Base-by-base conservation (phyloP, 2,888 invertebrate genomes). In the Epistrophella euchroma region DNA sequence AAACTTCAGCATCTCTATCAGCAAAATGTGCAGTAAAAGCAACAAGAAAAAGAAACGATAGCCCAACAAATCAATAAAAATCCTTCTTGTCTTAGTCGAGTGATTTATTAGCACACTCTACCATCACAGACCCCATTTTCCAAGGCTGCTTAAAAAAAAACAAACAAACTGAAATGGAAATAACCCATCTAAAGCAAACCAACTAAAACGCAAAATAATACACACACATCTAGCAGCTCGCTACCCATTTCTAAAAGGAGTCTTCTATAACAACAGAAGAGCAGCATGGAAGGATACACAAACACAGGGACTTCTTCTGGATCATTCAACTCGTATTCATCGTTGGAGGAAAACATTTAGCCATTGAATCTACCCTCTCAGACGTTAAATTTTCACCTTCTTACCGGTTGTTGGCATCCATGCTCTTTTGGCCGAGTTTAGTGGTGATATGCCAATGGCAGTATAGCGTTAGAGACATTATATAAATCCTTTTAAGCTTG, bases 401-500 rank as follows among this genome's bases (percentile, higher is more conserved):
- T 50, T 58, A 58, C 47, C 22, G 68, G 68, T 68, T 68, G 62
- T 71, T 71, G 81, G 55, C 47, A 60, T 60, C 50, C 28, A 56
- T 73, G 45, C 52, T 68, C 68, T 37, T 68, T 68, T 74, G 60
- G 45, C 35, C 52, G 70, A 75, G 60, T 71, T 45, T 64, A 64
- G 62, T 71, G 70, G 47, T 71, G 75, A 81, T 71, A 70, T 64
- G 70, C 70, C 80, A 75, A 62, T 55, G 60, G 68, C 74, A 60
- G 60, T 74, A 62, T 62, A 80, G 80, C 58, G 45, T 79, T 79
- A 68, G 73, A 68, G 73, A 68, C 70, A 81, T 80, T 60, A 62
- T 47, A 81, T 81, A 81, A 81, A 75, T 81, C 81, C 81, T 76
- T 76, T 81, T 81, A 71, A 81, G 70, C 70, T 71, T 81, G 62